Conservation (phyloP, 1,140 invertebrate species). For the Drosophila prosaltans region DNA sequence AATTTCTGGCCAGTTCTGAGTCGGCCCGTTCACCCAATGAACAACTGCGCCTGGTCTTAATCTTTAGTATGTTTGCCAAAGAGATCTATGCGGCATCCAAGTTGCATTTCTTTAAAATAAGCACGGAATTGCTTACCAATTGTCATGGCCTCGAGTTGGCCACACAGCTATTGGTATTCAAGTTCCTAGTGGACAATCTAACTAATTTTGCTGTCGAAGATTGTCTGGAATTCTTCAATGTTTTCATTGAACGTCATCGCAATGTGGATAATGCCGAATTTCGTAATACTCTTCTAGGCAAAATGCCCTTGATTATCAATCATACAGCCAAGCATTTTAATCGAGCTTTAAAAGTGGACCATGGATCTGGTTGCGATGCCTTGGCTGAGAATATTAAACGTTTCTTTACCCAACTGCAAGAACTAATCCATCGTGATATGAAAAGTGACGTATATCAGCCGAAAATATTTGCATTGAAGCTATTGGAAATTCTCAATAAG, state of each 20-base stretch:
- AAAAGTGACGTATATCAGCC: slow-evolving; percentile 65
- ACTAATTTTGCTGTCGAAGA: slow-evolving; percentile 70
- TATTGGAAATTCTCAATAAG: slow-evolving; percentile 63
- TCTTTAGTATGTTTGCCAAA: slow-evolving; percentile 78
- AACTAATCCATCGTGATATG: slow-evolving; percentile 60
- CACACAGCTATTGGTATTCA: slow-evolving; percentile 69
- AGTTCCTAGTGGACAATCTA: slow-evolving; percentile 74
- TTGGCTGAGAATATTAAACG: slow-evolving; percentile 55
- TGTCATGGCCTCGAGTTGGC: slow-evolving; percentile 58
- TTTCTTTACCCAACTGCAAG: slow-evolving; percentile 66
- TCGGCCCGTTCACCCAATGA: slow-evolving; percentile 31
- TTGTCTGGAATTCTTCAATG: slow-evolving; percentile 70
- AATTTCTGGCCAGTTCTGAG: slow-evolving; percentile 52
- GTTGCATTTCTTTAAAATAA: slow-evolving; percentile 76
- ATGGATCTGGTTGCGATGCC: slow-evolving; percentile 23
- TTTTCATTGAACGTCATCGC: slow-evolving; percentile 65
- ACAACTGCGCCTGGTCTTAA: slow-evolving; percentile 65
- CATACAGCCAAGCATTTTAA: slow-evolving; percentile 74
- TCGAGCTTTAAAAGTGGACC: slow-evolving; percentile 39
- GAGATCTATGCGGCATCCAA: slow-evolving; percentile 71
- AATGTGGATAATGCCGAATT: slow-evolving; percentile 68
- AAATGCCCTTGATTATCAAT: slow-evolving; percentile 74
- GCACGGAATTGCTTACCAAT: slow-evolving; percentile 73
- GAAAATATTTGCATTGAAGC: slow-evolving; percentile 69
- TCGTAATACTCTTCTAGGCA: slow-evolving; percentile 75